Percentiles rank a stretch among this genome's conserved stretches.
Evolutionary conservation across 2,888 invertebrate species (phyloP).

Genomic region (Agriopis marginaria): DNA sequence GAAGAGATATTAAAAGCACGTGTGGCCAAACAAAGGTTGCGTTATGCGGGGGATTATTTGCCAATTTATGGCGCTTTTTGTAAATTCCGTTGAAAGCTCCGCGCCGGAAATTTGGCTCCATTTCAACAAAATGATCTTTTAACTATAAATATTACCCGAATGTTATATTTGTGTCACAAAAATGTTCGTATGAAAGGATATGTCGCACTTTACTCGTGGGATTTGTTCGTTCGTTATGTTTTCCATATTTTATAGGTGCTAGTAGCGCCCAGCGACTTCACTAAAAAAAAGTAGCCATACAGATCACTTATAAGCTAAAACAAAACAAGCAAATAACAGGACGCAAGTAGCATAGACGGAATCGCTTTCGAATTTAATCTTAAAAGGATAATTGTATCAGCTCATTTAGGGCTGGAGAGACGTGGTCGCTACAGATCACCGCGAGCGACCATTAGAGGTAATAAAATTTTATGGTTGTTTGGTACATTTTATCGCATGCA

Average conservation of each 20-base stretch:
- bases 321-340: too few species aligned
- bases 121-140: constrained; percentile 84
- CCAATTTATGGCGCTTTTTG: constrained; percentile 86
- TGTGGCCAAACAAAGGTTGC: constrained; percentile 86
- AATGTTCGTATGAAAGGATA: constrained; percentile 62
- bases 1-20: constrained; percentile 84
- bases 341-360: neutral
- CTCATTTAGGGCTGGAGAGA: neutral
- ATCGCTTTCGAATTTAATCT: neutral
- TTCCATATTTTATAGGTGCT: neutral
- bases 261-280: too few species aligned
- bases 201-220: constrained; percentile 65
- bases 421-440: constrained; percentile 69
- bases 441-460: constrained; percentile 67
- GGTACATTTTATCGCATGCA: neutral
- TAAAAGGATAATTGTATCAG: neutral
- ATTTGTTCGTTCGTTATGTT: constrained; percentile 46
- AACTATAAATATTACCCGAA: constrained; percentile 78
- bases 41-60: constrained; percentile 86
- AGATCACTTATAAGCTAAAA: too few species aligned
- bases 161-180: constrained; percentile 67
- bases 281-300: too few species aligned
- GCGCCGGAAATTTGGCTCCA: constrained; percentile 85
- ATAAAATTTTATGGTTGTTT: neutral
- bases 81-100: constrained; percentile 82